Percentiles rank a stretch among this genome's conserved stretches.
phyloP scores from a whole-genome alignment of 2,113 vertebrate species.

The Callipepla squamata region DNA sequence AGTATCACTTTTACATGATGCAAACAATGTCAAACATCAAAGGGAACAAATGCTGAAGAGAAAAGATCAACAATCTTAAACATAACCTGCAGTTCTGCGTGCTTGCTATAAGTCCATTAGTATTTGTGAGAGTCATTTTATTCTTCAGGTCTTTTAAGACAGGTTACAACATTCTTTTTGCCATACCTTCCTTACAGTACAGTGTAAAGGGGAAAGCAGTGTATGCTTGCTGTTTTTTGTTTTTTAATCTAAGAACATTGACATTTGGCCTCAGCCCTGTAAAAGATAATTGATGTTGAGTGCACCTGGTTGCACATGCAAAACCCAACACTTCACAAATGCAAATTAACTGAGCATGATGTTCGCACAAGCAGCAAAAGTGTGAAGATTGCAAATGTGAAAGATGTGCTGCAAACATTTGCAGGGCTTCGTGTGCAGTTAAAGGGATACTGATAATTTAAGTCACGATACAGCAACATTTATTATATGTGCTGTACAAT shows the following conservation, averaged over 20 bases:
- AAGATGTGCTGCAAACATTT: neutral
- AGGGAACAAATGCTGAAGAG: neutral
- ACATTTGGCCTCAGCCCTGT: neutral
- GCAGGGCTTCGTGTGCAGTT: neutral
- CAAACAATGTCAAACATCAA: slow-evolving; percentile 52
- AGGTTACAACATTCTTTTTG: neutral
- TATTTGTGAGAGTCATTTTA: neutral
- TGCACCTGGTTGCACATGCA: neutral
- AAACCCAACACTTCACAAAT: neutral
- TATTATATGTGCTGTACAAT: accelerated
- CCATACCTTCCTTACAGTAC: neutral
- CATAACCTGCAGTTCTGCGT: neutral
- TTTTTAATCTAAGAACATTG: neutral
- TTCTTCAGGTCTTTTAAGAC: neutral
- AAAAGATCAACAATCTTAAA: neutral
- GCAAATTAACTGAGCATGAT: neutral
- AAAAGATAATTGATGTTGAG: neutral
- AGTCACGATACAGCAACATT: neutral
- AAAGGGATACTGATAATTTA: neutral
- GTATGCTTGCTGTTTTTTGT: neutral
- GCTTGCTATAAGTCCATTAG: neutral
- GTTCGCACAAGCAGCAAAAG: neutral
- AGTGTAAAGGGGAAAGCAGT: neutral
- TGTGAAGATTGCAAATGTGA: neutral
- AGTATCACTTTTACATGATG: slow-evolving; percentile 54